Base-by-base conservation (phyloP, 2,113 vertebrate species). In the Aythya baeri region DNA sequence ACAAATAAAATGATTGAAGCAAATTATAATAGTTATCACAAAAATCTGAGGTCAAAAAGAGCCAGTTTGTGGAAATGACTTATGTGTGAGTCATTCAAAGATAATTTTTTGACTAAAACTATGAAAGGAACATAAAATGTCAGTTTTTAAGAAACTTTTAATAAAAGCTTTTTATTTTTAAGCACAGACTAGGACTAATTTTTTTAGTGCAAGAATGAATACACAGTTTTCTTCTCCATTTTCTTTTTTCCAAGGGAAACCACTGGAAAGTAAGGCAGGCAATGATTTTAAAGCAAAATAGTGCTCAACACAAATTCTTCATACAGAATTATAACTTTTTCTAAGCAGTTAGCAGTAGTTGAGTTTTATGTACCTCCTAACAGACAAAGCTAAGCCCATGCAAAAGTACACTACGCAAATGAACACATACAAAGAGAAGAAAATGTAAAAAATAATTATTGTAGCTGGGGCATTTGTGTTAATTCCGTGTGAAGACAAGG, bases 41-140 rank as follows among this genome's bases (percentile, higher is more conserved):
- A 79, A 84, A 84, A 46, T 83, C 58, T 72, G 23, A 82, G 29
- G 46, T 71, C 49, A 80, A 68, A 27, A 82, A 94, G 26, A 73
- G 80, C 32, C 81, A 94, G 34, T 77, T 16, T 82, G 55, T 70
- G 13, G 74, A 89, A 79, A 87, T 94, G 16, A 58, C 72, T 81
- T 78, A 65, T 10, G 29, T 2, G 1, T 15, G 29, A 82, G 32
- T 77, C 70, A 67, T 71, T 83, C 26, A 73, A 83, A 96, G 34
- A 72, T 43, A 81, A 93, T 85, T 75, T 94, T 77, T 95, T 92
- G 81, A 63, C 43, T 66, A 44, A 55, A 74, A 72, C 81, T 83
- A 16, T 5, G 9, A 21, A 77, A 81, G 29, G 2, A 91, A 74
- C 4, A 59, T 44, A 70, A 79, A 96, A 92, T 18, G 20, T 41